A percentile compares a stretch with the other conserved stretches of the same genome.
These are phyloP conservation scores for Ceryle rudis DNA, from an alignment of 2,797 vertebrate species.

Conservation along the genomic window DNA sequence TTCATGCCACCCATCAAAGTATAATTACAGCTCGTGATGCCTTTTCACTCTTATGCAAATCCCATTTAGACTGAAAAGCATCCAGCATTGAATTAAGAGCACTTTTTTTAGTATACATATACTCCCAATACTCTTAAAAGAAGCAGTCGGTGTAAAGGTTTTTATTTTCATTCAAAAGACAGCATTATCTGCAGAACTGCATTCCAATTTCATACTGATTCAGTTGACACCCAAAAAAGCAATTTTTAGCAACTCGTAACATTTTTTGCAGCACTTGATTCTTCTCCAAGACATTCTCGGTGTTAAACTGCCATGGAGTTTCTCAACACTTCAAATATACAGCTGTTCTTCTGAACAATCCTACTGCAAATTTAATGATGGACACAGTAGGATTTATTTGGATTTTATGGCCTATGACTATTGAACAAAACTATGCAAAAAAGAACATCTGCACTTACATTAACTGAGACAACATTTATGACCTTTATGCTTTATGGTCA, in stretches of 20 bases:
- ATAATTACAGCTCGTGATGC: neutral
- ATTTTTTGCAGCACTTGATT: neutral
- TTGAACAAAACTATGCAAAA: neutral
- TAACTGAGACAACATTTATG: neutral
- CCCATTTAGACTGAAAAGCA: neutral
- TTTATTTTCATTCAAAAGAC: neutral
- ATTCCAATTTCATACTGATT: neutral
- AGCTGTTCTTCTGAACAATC: neutral
- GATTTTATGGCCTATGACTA: neutral
- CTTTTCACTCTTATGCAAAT: neutral
- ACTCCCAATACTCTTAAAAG: neutral
- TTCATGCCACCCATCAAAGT: neutral
- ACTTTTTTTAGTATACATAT: neutral
- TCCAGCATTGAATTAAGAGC: neutral
- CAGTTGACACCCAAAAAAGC: neutral
- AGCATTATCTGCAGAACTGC: neutral
- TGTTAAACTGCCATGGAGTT: neutral
- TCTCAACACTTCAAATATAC: neutral
- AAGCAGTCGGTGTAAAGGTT: neutral
- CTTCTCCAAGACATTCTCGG: neutral
- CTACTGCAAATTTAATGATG: neutral
- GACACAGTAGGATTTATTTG: neutral
- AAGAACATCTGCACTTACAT: neutral
- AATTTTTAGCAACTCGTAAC: neutral
- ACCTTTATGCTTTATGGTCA: neutral